Percentiles rank a stretch among this genome's conserved stretches.
Evolutionary conservation across 2,888 invertebrate genomes (phyloP).

Genomic region (Ornithoptera priamus): DNA sequence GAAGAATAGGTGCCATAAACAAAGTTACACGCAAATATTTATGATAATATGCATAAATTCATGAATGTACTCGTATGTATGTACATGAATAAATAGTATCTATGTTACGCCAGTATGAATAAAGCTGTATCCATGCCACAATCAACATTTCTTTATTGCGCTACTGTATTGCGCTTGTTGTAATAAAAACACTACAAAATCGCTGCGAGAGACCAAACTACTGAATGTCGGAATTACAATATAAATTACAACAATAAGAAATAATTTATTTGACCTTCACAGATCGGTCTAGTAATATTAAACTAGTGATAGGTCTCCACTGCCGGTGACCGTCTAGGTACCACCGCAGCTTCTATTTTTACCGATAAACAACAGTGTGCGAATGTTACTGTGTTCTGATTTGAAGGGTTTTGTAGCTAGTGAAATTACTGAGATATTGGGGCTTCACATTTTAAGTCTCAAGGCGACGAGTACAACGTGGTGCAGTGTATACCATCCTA

Average conservation of each 20-base stretch:
- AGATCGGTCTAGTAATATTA: background rate
- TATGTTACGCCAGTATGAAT: slow-evolving; percentile 1
- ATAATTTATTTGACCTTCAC: background rate
- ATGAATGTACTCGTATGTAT: background rate
- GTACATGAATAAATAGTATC: background rate
- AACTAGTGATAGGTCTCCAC: no score
- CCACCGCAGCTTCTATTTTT: no score
- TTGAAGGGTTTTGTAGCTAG: no score
- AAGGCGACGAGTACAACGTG: no score
- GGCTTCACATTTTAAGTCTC: no score
- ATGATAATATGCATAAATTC: background rate
- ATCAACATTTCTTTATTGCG: slow-evolving; percentile 2
- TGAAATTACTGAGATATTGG: no score
- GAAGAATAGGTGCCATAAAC: background rate
- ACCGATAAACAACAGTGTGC: no score
- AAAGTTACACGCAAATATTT: background rate
- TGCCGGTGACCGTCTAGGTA: no score
- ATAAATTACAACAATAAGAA: background rate
- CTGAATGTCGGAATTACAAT: background rate
- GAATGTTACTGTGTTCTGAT: no score
- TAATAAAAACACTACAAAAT: background rate
- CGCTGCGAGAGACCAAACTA: background rate
- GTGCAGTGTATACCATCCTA: no score
- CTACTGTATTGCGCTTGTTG: background rate
- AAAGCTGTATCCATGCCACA: background rate